phyloP scores from a whole-genome alignment of 2,797 vertebrate species.

The Lophius americanus region DNA sequence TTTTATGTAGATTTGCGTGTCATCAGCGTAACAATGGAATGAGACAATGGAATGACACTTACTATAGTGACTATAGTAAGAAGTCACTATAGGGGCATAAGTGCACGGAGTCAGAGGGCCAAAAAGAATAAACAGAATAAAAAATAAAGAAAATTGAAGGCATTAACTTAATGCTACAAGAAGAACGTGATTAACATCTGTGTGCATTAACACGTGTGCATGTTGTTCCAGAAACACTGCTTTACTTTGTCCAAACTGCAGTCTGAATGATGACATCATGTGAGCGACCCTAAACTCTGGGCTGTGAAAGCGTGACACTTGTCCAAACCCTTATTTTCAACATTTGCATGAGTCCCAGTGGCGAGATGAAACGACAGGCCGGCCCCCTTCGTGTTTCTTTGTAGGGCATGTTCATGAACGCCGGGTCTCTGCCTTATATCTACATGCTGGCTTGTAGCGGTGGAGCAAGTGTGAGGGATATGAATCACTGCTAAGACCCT shows the following conservation, averaged over 20 bases:
- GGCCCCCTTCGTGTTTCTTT: conserved; percentile 23
- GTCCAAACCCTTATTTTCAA: conserved; percentile 12
- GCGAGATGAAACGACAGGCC: conserved; percentile 18
- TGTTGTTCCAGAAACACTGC: neutral
- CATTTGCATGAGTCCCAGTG: conserved; percentile 37
- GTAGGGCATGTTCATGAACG: conserved; percentile 30
- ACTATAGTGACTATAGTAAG: no score
- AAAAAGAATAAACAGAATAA: no score
- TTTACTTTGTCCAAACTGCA: conserved; percentile 5
- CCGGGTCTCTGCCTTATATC: conserved; percentile 27
- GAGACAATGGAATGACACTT: no score
- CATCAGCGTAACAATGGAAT: no score
- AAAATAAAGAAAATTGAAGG: no score
- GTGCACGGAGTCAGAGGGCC: no score
- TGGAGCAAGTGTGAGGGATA: conserved; percentile 36
- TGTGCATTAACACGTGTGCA: no score
- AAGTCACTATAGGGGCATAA: no score
- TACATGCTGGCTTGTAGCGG: conserved; percentile 34
- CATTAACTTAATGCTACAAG: no score
- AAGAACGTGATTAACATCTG: conserved; percentile 6
- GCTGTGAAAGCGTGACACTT: conserved; percentile 14
- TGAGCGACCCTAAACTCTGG: conserved; percentile 32
- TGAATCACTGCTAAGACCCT: conserved; percentile 41
- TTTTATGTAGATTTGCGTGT: no score
- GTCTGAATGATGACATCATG: conserved; percentile 36